Evolutionary conservation across 2,888 invertebrate species (phyloP).

Genomic region (Lasioglossum malachurum): DNA sequence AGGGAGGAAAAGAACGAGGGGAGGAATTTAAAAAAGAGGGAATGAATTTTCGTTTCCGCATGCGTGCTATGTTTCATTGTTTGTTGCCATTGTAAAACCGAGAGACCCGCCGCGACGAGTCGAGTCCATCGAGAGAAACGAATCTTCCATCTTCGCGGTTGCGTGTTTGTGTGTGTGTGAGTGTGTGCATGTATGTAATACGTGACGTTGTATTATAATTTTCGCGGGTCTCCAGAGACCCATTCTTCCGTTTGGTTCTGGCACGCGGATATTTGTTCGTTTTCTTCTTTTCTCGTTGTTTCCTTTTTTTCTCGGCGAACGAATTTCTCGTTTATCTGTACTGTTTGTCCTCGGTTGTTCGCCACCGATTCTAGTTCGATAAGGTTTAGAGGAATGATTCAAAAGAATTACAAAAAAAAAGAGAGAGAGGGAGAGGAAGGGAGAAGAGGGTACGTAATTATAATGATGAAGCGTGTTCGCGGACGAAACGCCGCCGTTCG

Average conservation of each 20-base stretch:
- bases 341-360: constrained; percentile 3
- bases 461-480: background rate
- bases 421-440: background rate
- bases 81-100: background rate
- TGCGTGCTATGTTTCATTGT: constrained; percentile 45
- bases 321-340: constrained; percentile 3
- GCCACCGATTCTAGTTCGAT: constrained; percentile 3
- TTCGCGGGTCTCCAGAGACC: background rate
- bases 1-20: background rate
- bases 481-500: background rate
- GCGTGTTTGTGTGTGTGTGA: background rate
- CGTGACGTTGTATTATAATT: background rate
- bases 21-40: background rate
- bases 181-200: background rate
- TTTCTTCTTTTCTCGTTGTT: background rate
- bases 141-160: constrained; percentile 21
- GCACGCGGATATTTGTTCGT: background rate
- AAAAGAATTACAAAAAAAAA: background rate
- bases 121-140: constrained; percentile 5
- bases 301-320: background rate
- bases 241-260: constrained; percentile 2
- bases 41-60: constrained; percentile 33
- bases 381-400: background rate
- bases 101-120: constrained; percentile 9
- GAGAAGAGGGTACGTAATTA: background rate